Percentiles rank a stretch among this genome's conserved stretches.
phyloP scores from a whole-genome alignment of 2,113 vertebrate genomes.

The Micronycteris hirsuta region DNA sequence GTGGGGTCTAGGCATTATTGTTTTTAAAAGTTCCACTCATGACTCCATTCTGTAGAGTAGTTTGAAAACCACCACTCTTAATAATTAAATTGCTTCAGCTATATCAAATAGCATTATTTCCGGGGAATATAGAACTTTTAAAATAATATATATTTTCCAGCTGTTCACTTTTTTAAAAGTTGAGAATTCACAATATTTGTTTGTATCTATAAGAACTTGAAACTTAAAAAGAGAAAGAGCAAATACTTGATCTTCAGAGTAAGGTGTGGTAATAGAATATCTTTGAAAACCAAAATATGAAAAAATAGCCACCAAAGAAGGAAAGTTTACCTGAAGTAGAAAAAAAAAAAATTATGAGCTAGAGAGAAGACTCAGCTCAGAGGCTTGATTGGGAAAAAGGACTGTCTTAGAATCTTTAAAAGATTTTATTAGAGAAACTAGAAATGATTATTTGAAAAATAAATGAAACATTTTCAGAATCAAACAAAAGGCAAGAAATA shows the following conservation, averaged over 20 bases:
- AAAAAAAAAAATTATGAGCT: background rate
- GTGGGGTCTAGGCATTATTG: background rate
- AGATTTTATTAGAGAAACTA: background rate
- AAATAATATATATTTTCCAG: constrained; percentile 81
- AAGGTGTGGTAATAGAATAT: background rate
- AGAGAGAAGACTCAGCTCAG: background rate
- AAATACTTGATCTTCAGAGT: background rate
- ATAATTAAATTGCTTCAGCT: constrained; percentile 51
- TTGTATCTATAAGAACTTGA: background rate
- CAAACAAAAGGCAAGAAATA: background rate
- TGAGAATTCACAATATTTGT: constrained; percentile 87
- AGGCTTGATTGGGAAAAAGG: background rate
- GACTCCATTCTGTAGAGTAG: background rate
- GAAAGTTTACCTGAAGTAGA: background rate
- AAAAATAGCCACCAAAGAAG: background rate
- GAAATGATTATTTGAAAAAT: background rate
- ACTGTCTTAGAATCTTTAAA: background rate
- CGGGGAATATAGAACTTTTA: constrained; percentile 79
- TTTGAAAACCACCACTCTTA: background rate
- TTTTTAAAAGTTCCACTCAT: background rate
- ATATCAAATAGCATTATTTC: constrained; percentile 77
- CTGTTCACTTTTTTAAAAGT: constrained; percentile 82
- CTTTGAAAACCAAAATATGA: background rate
- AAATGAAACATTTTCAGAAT: background rate
- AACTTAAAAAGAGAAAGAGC: background rate